A percentile compares a stretch with the other conserved stretches of the same genome.
Evolutionary conservation across 2,888 invertebrate species (phyloP).

Genomic region (Periphyllus acericola): DNA sequence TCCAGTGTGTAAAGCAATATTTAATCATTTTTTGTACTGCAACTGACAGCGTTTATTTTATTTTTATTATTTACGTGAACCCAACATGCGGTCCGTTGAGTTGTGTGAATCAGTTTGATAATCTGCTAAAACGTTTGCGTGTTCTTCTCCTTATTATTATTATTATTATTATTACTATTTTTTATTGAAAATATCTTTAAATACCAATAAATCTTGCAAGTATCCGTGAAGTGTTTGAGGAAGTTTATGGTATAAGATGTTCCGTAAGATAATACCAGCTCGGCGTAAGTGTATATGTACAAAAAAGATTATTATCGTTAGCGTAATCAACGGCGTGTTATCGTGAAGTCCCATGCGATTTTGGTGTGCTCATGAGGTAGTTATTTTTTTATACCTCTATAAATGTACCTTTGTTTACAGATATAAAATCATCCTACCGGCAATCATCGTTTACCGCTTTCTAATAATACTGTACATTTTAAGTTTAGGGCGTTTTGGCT

Average conservation of each 20-base stretch:
- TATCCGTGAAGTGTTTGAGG: not conserved
- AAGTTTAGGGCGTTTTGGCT: not conserved
- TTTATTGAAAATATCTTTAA: slow-evolving; percentile 19
- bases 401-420: not conserved
- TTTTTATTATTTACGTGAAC: slow-evolving; percentile 24
- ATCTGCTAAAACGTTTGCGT: slow-evolving; percentile 17
- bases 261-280: not conserved
- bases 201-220: slow-evolving; percentile 27
- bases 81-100: slow-evolving; percentile 30
- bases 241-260: not conserved
- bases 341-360: not conserved
- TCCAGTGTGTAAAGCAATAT: not conserved
- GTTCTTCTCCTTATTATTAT: too few species aligned
- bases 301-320: not conserved
- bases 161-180: not conserved
- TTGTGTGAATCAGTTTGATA: slow-evolving; percentile 22
- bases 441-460: not conserved
- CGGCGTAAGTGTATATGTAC: not conserved
- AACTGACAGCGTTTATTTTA: not conserved
- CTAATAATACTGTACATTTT: not conserved
- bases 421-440: not conserved
- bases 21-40: not conserved
- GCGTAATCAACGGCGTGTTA: not conserved
- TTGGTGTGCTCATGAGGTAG: not conserved
- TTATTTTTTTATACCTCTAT: not conserved